Percentiles rank a stretch among this genome's conserved stretches.
These are phyloP conservation scores for Poecilia wingei DNA, from an alignment of 2,797 vertebrate species.

Conservation along the genomic window DNA sequence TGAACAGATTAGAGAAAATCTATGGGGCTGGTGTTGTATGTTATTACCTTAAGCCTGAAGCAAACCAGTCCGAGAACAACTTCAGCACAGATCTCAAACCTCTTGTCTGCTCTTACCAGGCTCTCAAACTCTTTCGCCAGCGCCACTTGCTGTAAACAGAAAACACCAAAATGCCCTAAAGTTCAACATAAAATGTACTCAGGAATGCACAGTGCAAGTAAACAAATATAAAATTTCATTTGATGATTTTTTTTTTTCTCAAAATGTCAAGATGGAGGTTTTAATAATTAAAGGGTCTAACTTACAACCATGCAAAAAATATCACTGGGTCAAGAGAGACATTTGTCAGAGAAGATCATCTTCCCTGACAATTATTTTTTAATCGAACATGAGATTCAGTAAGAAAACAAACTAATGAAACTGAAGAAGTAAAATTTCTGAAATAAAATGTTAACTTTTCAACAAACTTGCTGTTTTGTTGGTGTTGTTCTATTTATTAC, in stretches of 20 bases:
- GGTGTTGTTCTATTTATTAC: not conserved
- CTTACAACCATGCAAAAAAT: not conserved
- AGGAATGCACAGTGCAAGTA: not conserved
- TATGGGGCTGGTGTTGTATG: not conserved
- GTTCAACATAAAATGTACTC: not conserved
- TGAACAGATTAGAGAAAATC: not conserved
- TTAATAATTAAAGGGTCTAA: not conserved
- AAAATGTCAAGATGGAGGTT: not conserved
- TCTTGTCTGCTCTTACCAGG: conserved; percentile 85
- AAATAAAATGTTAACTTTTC: not conserved
- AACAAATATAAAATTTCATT: not conserved
- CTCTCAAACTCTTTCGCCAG: conserved; percentile 91
- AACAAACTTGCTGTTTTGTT: not conserved
- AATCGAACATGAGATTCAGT: not conserved
- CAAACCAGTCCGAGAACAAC: conserved; percentile 94
- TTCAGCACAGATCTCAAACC: conserved; percentile 91
- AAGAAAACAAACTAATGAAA: not conserved
- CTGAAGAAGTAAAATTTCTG: not conserved
- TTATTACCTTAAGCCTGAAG: conserved; percentile 93
- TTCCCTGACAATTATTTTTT: not conserved
- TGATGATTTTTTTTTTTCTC: not conserved
- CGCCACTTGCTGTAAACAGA: conserved; percentile 83
- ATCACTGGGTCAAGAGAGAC: not conserved
- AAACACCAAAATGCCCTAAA: not conserved
- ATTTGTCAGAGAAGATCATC: not conserved